A percentile compares a stretch with the other conserved stretches of the same genome.
Evolutionary conservation across 2,113 vertebrate species (phyloP).

Genomic region (Melanerpes formicivorus): DNA sequence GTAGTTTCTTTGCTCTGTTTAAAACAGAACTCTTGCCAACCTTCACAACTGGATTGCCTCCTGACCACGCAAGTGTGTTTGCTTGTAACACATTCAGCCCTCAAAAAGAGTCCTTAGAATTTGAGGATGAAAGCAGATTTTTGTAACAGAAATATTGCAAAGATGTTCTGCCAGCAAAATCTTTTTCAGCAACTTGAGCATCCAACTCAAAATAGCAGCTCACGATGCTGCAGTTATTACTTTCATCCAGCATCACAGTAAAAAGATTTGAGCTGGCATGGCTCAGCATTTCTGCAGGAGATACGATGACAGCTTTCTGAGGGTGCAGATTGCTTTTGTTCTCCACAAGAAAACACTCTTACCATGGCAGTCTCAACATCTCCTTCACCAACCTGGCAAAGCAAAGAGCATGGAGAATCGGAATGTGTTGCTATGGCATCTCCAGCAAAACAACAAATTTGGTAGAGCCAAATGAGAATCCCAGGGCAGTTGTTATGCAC

Average conservation of each 20-base stretch:
- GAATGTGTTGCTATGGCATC: neutral
- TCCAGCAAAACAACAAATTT: neutral
- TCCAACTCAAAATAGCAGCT: conserved; percentile 48
- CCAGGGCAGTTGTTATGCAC: neutral
- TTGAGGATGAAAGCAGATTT: conserved; percentile 44
- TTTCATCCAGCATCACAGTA: conserved; percentile 27
- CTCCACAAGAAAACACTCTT: conserved; percentile 59
- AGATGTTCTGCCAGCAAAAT: conserved; percentile 57
- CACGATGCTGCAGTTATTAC: conserved; percentile 30
- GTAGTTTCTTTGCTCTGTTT: neutral
- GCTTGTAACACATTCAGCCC: neutral
- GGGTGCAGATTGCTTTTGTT: conserved; percentile 60
- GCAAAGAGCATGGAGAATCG: neutral
- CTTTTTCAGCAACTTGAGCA: conserved; percentile 35
- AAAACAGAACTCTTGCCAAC: neutral
- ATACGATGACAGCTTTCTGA: conserved; percentile 49
- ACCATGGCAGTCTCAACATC: conserved; percentile 53
- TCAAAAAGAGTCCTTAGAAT: neutral
- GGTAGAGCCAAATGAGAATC: neutral
- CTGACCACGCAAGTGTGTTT: neutral
- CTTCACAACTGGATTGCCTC: neutral
- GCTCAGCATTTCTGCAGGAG: conserved; percentile 43
- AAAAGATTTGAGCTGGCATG: conserved; percentile 51
- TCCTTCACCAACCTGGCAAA: conserved; percentile 31
- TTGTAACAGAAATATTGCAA: conserved; percentile 56